These are phyloP conservation scores for Ganaspis brasiliensis DNA, from an alignment of 2,888 invertebrate species.

Conservation along the genomic window DNA sequence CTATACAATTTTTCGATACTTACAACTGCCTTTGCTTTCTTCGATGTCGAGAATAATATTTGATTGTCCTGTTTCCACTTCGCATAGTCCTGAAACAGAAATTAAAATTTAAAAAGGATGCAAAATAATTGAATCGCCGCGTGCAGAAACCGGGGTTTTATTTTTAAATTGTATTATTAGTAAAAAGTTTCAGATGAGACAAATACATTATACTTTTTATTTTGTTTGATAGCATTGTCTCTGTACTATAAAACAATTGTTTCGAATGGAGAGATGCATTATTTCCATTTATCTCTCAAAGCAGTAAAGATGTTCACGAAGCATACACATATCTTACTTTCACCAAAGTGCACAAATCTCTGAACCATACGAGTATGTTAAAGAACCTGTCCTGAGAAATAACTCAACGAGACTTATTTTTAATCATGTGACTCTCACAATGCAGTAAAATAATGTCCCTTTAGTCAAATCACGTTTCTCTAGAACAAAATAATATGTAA, in stretches of 20 bases:
- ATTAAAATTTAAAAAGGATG: too few relatives aligned
- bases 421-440: conserved; percentile 4
- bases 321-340: conserved; percentile 28
- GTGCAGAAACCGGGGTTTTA: too few relatives aligned
- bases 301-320: conserved; percentile 23
- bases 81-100: conserved; percentile 85
- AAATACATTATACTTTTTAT: conserved; percentile 18
- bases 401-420: conserved; percentile 26
- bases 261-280: conserved; percentile 23
- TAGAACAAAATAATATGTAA: too few relatives aligned
- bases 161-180: too few relatives aligned
- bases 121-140: too few relatives aligned
- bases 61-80: conserved; percentile 92
- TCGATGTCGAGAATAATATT: conserved; percentile 95
- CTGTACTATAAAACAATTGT: conserved; percentile 19
- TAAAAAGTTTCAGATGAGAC: neutral
- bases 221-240: conserved; percentile 15
- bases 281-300: conserved; percentile 7
- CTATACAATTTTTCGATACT: conserved; percentile 80
- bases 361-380: conserved; percentile 8
- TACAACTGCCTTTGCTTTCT: conserved; percentile 92
- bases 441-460: neutral
- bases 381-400: conserved; percentile 6
- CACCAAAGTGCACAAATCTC: conserved; percentile 39
- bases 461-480: neutral